A percentile compares a stretch with the other conserved stretches of the same genome.
Evolutionary conservation across 2,797 vertebrate genomes (phyloP).

Genomic region (Sebastes nivosus): DNA sequence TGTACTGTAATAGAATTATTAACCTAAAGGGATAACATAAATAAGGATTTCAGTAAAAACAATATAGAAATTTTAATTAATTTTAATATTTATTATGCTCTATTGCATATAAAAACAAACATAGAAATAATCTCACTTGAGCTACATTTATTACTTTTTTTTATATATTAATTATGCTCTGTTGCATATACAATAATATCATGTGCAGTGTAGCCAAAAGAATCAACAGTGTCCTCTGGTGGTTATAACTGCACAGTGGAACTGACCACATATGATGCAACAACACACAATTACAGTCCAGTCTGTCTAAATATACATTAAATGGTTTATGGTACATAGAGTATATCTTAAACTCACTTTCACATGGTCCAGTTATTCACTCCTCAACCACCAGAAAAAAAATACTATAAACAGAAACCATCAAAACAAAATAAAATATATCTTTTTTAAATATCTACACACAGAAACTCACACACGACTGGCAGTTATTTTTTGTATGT

Average conservation of each 20-base stretch:
- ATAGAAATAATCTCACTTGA: too few relatives aligned
- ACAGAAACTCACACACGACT: not conserved
- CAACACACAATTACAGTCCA: not conserved
- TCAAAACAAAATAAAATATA: accelerated
- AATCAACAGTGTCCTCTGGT: constrained; percentile 30
- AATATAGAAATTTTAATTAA: too few relatives aligned
- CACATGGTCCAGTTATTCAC: not conserved
- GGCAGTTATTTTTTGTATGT: not conserved
- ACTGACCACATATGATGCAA: not conserved
- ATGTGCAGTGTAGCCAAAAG: not conserved
- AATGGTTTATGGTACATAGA: not conserved
- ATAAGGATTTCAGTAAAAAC: not conserved
- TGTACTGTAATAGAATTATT: not conserved
- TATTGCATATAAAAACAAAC: too few relatives aligned
- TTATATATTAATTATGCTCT: not conserved
- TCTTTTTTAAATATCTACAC: accelerated
- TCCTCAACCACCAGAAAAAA: not conserved
- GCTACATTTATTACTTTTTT: too few relatives aligned
- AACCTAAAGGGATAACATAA: not conserved
- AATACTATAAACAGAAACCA: not conserved
- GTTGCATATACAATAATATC: not conserved
- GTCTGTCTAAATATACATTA: not conserved
- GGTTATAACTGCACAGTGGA: not conserved
- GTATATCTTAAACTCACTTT: not conserved
- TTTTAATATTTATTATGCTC: not conserved